Percentiles rank a stretch among this genome's conserved stretches.
These are phyloP conservation scores for Arbacia lixula DNA, from an alignment of 53 echinoderm and acorn worm genomes.

Conservation along the genomic window DNA sequence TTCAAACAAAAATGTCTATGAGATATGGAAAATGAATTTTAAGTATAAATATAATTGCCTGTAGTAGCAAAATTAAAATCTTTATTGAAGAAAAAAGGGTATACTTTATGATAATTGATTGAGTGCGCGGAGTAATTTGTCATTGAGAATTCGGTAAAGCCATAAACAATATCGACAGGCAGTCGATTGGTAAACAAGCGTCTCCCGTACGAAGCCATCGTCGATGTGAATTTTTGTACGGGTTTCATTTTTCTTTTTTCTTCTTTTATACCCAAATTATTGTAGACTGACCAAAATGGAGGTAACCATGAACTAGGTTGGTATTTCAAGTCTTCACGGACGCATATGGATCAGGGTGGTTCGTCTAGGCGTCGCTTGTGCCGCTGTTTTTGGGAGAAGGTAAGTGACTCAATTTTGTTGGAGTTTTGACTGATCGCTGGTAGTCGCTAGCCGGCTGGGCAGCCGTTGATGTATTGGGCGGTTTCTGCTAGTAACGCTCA, in stretches of 20 bases:
- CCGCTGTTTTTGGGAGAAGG: conserved; percentile 95
- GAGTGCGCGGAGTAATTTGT: conserved; percentile 17
- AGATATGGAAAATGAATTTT: background rate
- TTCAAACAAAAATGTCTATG: background rate
- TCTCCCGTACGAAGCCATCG: conserved; percentile 46
- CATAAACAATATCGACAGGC: conserved; percentile 16
- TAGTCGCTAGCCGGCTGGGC: conserved; percentile 33
- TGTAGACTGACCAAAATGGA: conserved; percentile 72
- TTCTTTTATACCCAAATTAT: conserved; percentile 37
- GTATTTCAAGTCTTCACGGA: conserved; percentile 80
- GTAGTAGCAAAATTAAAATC: too few species aligned
- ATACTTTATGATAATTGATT: background rate
- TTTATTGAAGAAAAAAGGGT: too few species aligned
- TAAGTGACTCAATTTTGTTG: conserved; percentile 49
- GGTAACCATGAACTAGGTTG: conserved; percentile 86
- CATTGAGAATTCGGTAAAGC: conserved; percentile 17
- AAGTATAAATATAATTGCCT: background rate
- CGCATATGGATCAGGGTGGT: conserved; percentile 98
- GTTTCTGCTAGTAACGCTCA: conserved; percentile 46
- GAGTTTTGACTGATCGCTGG: background rate
- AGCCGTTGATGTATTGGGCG: conserved; percentile 46
- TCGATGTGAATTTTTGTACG: conserved; percentile 19
- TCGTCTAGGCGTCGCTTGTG: conserved; percentile 85
- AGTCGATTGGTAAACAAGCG: conserved; percentile 42
- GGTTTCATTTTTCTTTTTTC: conserved; percentile 34